Evolutionary conservation across 2,113 vertebrate genomes (phyloP).

Genomic region (Amblyopsis rosae): DNA sequence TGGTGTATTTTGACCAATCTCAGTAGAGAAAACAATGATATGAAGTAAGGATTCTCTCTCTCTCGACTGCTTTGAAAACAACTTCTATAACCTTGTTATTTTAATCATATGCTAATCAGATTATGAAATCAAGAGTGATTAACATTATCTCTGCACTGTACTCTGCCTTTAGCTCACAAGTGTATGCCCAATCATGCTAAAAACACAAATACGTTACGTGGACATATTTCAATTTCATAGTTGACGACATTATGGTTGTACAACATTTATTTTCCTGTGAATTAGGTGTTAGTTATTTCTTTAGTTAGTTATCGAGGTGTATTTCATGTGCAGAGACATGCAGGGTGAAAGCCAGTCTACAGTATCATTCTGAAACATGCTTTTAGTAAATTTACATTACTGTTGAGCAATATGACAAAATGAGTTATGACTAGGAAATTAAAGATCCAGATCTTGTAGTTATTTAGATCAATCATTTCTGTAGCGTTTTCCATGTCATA

Average conservation of each 20-base stretch:
- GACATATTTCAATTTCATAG: background rate
- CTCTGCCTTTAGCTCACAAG: constrained; percentile 5
- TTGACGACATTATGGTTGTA: background rate
- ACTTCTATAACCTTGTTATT: constrained; percentile 13
- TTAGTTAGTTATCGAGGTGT: background rate
- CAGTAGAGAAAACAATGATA: constrained; percentile 4
- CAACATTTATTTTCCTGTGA: background rate
- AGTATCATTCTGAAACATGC: constrained; percentile 29
- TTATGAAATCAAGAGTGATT: constrained; percentile 41
- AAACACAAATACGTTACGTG: too few relatives aligned
- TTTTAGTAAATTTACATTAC: background rate
- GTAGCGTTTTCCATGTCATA: background rate
- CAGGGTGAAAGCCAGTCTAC: constrained; percentile 8
- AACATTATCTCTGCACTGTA: constrained; percentile 20
- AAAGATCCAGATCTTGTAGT: background rate
- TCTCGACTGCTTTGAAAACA: constrained; percentile 53
- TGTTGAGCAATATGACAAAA: constrained; percentile 26
- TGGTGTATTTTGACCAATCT: constrained; percentile 22
- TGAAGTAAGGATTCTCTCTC: constrained; percentile 37
- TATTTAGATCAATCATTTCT: background rate
- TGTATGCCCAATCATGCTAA: constrained; percentile 20
- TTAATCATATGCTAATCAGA: constrained; percentile 31
- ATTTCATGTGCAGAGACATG: constrained; percentile 15
- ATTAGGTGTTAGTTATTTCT: background rate
- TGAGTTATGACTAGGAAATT: constrained; percentile 37